Base-by-base conservation (phyloP, 64 coral and sea anemone genomes). In the Orbicella faveolata region DNA sequence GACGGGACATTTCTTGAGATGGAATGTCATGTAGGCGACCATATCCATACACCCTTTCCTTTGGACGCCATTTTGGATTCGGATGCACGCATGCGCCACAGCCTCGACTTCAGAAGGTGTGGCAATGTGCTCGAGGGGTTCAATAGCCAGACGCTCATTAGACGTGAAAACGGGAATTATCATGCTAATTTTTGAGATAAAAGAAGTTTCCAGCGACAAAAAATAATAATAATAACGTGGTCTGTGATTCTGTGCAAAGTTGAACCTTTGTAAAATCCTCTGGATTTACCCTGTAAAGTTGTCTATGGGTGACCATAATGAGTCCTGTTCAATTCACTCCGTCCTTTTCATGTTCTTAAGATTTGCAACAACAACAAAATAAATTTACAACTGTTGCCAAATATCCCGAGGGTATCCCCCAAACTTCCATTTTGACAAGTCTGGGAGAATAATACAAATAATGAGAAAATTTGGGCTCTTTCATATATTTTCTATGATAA, bases 1-100 rank as follows among this genome's bases (percentile, higher is more conserved):
- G 91, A 96, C 97, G 97, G 87, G 97, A 99, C 97, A 99, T 99
- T 94, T 96, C 92, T 96, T 88, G 76, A 61, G 81, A 72, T 83
- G 89, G 87, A 80, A 88, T 86, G 83, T 96, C 95, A 96, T 96
- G 95, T 96, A 94, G 95, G 82, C 82, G 68, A 73, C 82, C 63
- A 92, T 44, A 94, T 83, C 83, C 91, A 87, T 90, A 90, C 95
- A 96, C 95, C 95, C 95, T 91, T 89, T 87, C 74, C 25, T 74
- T 91, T 92, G 76, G 95, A 91, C 95, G 95, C 95, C 95, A 96
- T 96, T 84, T 96, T 96, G 92, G 59, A 88, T 90, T 79, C 57
- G 74, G 83, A 63, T 88, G 19, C 61, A 78, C 95, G 92, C 95
- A 96, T 93, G 91, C 95, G 88, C 73, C 41, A 52, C 37, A 51